Base-by-base conservation (phyloP, 2,888 invertebrate genomes). In the Nematopogon swammerdamellus region DNA sequence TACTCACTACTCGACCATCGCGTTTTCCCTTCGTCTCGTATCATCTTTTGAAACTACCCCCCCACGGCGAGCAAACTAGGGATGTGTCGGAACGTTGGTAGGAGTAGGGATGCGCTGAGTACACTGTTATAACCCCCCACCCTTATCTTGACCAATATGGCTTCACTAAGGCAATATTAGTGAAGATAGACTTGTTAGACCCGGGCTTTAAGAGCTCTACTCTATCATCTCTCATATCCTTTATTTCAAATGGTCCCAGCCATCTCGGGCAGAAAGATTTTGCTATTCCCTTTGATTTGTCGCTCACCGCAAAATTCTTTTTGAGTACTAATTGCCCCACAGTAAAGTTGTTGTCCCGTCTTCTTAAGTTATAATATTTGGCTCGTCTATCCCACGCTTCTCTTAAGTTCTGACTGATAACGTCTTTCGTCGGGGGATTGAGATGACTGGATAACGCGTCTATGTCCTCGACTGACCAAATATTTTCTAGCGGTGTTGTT, bases 91-190 rank as follows among this genome's bases (percentile, higher is more conserved):
- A n/a, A n/a, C n/a, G n/a, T n/a, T n/a, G n/a, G n/a, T n/a, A n/a
- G n/a, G n/a, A n/a, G n/a, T 25, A 25, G 25, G 25, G 25, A 25
- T 25, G 11, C 36, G 36, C 36, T 36, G n/a, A 36, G 36, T 36
- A 46, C 49, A 49, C 43, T 45, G 49, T 45, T 45, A 49, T 44
- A 49, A 42, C 45, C 45, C 49, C 49, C 49, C 45, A 44, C 45
- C 18, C 49, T 49, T 45, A 49, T 45, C 49, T 45, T 17, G 30
- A 44, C 30, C 45, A 49, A 36, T 49, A 49, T 19, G 49, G 36
- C n/a, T 36, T 36, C 14, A 36, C 3, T 14, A 36, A 14, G 4
- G 11, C 36, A 14, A 36, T 14, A 36, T 36, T 36, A 14, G 36
- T 36, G 14, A 14, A 14, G 8, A 14, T 36, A 36, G n/a, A 8